Conservation (phyloP, 2,888 invertebrate species). For the Chesias legatella region DNA sequence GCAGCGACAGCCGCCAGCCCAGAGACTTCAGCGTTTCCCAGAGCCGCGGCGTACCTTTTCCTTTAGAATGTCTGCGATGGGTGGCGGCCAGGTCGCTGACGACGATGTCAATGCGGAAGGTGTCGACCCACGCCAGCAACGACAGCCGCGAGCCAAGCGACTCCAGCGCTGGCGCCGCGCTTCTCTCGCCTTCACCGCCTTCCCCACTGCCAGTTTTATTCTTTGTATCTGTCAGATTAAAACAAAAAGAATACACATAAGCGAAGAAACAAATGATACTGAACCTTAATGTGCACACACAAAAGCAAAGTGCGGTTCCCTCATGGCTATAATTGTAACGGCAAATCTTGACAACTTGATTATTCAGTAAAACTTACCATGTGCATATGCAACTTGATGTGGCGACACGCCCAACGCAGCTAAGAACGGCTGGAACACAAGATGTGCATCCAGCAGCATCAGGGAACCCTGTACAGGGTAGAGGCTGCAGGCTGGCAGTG, state of each 20-base stretch:
- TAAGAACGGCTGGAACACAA: conserved; percentile 95
- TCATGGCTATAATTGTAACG: no score
- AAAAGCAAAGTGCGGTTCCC: no score
- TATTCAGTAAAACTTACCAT: conserved; percentile 6
- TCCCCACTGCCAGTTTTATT: conserved; percentile 30
- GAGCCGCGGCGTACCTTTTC: no score
- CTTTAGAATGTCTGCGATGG: conserved; percentile 54
- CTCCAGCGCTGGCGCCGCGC: conserved; percentile 78
- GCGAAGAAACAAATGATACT: neutral
- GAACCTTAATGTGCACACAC: no score
- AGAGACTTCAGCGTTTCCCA: no score
- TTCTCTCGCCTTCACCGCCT: conserved; percentile 28
- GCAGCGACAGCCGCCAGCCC: no score
- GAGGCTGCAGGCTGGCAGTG: conserved; percentile 82
- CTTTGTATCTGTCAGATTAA: conserved; percentile 40
- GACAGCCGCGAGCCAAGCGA: conserved; percentile 94
- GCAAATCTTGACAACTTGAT: no score
- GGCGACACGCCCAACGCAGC: conserved; percentile 94
- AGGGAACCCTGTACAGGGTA: conserved; percentile 91
- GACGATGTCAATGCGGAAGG: conserved; percentile 95
- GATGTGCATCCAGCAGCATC: conserved; percentile 93
- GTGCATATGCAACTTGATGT: conserved; percentile 84
- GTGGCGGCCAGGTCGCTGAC: conserved; percentile 89
- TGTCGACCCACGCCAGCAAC: conserved; percentile 90
- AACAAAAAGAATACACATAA: neutral